A percentile compares a stretch with the other conserved stretches of the same genome.
Conservation (phyloP, 1,140 invertebrate species). For the Neodiprion virginianus region DNA sequence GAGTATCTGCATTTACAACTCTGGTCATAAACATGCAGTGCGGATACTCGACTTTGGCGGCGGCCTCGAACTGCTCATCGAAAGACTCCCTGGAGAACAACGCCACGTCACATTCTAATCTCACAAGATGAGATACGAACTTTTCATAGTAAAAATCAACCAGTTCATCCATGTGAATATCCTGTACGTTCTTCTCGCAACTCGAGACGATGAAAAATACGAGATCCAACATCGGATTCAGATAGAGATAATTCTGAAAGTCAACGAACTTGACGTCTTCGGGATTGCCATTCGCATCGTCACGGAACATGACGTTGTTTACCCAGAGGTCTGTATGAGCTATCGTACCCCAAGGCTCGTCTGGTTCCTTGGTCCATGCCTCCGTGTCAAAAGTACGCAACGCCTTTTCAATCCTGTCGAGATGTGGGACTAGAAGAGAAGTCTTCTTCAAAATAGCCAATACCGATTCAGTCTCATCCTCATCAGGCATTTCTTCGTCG, state of each 20-base stretch:
- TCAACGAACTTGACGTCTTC: constrained; percentile 38
- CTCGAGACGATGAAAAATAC: constrained; percentile 39
- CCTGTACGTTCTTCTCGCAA: not conserved
- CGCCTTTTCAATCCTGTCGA: not conserved
- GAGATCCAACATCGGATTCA: constrained; percentile 35
- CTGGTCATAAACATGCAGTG: constrained; percentile 50
- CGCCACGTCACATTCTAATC: constrained; percentile 6
- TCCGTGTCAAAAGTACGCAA: not conserved
- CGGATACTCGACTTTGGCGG: constrained; percentile 38
- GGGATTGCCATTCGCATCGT: constrained; percentile 23
- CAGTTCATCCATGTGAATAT: constrained; percentile 11
- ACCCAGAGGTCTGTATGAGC: constrained; percentile 42
- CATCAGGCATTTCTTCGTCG: not conserved
- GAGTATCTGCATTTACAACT: constrained; percentile 41
- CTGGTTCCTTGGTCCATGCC: not conserved
- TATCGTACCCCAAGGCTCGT: constrained; percentile 17
- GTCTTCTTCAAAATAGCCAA: not conserved
- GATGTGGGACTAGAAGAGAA: not conserved
- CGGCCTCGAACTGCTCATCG: constrained; percentile 31
- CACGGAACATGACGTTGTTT: constrained; percentile 44
- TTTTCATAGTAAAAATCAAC: constrained; percentile 15
- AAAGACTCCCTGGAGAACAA: constrained; percentile 30
- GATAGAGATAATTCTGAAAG: constrained; percentile 35
- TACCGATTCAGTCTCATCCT: not conserved
- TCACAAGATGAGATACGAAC: constrained; percentile 15